Evolutionary conservation across 2,888 invertebrate genomes (phyloP).

Genomic region (Lasioglossum villosulum): DNA sequence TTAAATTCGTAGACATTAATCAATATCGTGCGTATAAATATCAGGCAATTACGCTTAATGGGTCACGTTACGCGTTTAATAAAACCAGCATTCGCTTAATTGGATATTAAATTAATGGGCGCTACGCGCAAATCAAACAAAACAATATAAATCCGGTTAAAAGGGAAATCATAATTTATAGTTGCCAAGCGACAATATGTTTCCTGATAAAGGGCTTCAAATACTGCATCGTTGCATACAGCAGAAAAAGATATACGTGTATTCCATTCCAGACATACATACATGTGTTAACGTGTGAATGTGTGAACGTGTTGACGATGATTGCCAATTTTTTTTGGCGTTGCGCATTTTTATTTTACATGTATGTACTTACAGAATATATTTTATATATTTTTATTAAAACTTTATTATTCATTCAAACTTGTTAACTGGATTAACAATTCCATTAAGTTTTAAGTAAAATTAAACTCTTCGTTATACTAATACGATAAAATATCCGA

Average conservation of each 20-base stretch:
- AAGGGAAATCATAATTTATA: constrained; percentile 67
- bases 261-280: not conserved
- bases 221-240: not conserved
- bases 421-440: not conserved
- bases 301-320: not conserved
- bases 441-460: not conserved
- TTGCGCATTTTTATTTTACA: not conserved
- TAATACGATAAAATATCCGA: not conserved
- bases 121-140: constrained; percentile 68
- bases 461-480: not conserved
- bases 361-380: not conserved
- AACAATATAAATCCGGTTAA: constrained; percentile 67
- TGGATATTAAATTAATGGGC: constrained; percentile 70
- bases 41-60: constrained; percentile 63
- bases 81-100: constrained; percentile 66
- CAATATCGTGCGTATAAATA: constrained; percentile 58
- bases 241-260: not conserved
- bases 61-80: constrained; percentile 63
- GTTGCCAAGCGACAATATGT: constrained; percentile 18
- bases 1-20: constrained; percentile 46
- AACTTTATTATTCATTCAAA: not conserved
- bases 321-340: not conserved
- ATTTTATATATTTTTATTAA: too few species aligned
- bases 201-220: constrained; percentile 35
- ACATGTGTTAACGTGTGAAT: too few species aligned